Evolutionary conservation across 2,797 vertebrate species (phyloP).

Genomic region (Phyllotis vaccarum): DNA sequence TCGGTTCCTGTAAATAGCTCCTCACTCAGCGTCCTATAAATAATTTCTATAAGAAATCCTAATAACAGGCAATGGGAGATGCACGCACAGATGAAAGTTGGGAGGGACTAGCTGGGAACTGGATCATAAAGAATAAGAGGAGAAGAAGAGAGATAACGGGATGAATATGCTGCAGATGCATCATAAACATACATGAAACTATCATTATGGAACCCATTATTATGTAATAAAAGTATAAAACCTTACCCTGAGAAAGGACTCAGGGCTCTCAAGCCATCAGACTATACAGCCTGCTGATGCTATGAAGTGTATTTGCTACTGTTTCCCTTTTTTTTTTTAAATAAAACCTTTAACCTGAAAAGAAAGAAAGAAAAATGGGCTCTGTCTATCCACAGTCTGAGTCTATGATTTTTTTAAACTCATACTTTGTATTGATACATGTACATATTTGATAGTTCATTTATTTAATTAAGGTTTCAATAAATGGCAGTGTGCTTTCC

Average conservation of each 20-base stretch:
- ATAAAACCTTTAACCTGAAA: not conserved
- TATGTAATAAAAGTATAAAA: not conserved
- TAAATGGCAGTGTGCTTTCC: not conserved
- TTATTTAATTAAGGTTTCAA: not conserved
- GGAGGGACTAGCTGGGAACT: not conserved
- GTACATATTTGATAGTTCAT: not conserved
- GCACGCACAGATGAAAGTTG: not conserved
- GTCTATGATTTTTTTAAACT: not conserved
- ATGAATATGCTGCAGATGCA: not conserved
- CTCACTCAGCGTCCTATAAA: not conserved
- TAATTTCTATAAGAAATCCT: not conserved
- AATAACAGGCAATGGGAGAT: not conserved
- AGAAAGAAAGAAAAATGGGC: not conserved
- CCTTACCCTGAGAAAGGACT: not conserved
- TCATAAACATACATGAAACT: not conserved
- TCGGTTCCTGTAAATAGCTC: not conserved
- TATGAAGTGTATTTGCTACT: too few species aligned
- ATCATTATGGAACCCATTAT: not conserved
- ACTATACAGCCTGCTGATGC: not conserved
- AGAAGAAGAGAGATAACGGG: not conserved
- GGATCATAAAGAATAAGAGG: not conserved
- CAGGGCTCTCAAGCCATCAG: too few species aligned
- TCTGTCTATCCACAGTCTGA: not conserved
- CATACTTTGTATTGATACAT: not conserved
- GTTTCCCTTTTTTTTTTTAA: not conserved